Evolutionary conservation across 2,797 vertebrate genomes (phyloP), one percentile per base, ranked within the genome.

Genomic region (Cetoscarus ocellatus): DNA sequence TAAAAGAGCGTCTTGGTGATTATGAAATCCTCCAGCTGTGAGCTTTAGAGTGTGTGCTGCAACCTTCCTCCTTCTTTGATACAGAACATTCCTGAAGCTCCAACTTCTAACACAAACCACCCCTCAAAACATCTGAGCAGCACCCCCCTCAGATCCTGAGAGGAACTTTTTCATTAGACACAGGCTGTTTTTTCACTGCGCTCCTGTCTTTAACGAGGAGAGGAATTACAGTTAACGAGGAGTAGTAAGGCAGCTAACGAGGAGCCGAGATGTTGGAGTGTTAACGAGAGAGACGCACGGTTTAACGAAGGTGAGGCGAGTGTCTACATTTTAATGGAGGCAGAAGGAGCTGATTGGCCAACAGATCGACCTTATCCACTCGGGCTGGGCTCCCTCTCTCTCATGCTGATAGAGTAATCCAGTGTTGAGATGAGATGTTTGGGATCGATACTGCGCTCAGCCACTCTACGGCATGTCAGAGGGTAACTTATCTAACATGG

Each of bases 371-470:
- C 56, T 61, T 60, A 17, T 57, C 68, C 14, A 9, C 8, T 39
- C 18, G 17, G 13, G 17, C 56, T 63, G 56, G 14, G 0, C 19
- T 2, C 15, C 1, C 38, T 18, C 59, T 10, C 36, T 38, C 40
- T 65, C 54, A 10, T 56, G 55, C 61, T 77, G 76, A 78, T 61
- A 1, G 69, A 76, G 65, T 77, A 70, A 80, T 86, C 74, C 58
- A 39, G 61, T 34, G 70, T 10, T 34, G 68, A 76, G 78, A 75
- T 83, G 82, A 83, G 83, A 75, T 68, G 79, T 18, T 69, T 77
- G 51, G 47, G 70, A 89, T 89, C 85, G 15, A 87, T 86, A 83
- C 47, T 6, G 66, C 39, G 44, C 77, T 77, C 61, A 40, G 52
- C 48, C 77, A 35, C 74, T 75, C 75, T 42, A 53, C 78, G 50